Conservation (phyloP, 2,888 invertebrate species). For the Parnassius apollo region DNA sequence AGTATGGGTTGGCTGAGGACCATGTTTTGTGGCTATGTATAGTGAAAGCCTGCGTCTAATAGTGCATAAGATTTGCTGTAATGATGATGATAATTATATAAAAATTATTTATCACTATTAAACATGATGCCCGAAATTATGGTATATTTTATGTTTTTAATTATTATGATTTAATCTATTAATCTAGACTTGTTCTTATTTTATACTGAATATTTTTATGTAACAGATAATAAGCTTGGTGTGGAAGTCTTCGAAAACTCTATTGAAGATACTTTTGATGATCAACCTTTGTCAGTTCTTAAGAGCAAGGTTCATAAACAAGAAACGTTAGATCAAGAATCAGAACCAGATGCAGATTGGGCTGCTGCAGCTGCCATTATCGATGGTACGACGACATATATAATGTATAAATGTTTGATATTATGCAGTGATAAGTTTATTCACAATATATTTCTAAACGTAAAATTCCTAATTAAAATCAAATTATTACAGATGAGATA, state of each 20-base stretch:
- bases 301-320: constrained; percentile 24
- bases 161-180: no score
- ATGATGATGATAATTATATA: no score
- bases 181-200: no score
- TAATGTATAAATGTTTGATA: background rate
- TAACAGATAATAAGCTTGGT: constrained; percentile 17
- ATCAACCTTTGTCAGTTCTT: constrained; percentile 37
- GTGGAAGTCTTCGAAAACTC: constrained; percentile 12
- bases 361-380: constrained; percentile 16
- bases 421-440: no score
- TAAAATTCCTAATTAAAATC: background rate
- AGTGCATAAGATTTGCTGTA: no score
- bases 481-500: constrained; percentile 32
- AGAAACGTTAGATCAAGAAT: constrained; percentile 5
- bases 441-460: no score
- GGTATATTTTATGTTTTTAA: no score
- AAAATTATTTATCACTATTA: no score
- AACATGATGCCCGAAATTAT: no score
- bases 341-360: constrained; percentile 30
- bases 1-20: no score
- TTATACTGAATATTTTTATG: background rate
- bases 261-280: constrained; percentile 35
- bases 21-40: no score
- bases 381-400: constrained; percentile 25
- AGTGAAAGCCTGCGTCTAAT: no score